Evolutionary conservation across 2,797 vertebrate species (phyloP), one percentile per base, ranked within the genome.

Genomic region (Helicolenus hilgendorfi): DNA sequence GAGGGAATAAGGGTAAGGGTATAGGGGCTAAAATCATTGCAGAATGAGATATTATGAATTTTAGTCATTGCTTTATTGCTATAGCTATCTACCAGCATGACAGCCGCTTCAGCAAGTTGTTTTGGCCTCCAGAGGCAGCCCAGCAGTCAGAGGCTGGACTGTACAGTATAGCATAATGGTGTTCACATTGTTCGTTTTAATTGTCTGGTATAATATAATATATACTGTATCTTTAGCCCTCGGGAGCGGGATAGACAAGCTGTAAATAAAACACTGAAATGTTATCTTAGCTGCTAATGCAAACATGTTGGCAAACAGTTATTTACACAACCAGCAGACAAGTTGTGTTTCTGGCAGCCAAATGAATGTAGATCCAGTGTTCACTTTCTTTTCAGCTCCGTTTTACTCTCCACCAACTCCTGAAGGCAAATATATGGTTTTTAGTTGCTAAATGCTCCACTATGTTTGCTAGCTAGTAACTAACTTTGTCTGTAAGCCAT

Each of bases 1-100:
- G 58, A 63, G n/a, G 27, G 62, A 78, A 24, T 55, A n/a, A 36
- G 24, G 10, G 18, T 1, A 58, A 72, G 41, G 5, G 45, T 27
- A 41, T 15, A 38, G 49, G 62, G 72, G 76, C 35, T 77, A 53
- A 79, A 85, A 69, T 69, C 63, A 59, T 78, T 89, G 81, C 74
- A 94, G 74, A 29, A 59, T 73, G 62, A 87, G 29, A 73, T 41
- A 67, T 67, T 77, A 35, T 27, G 33, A 33, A 81, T 67, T n/a
- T 22, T 60, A 45, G 18, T 59, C 83, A 35, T 56, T 62, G 20
- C 20, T 35, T 20, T 62, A 35, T n/a, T 76, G 45, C 45, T 49
- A 49, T 49, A 22, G 53, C 53, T 55, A 55, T 10, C n/a, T 55
- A 22, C 20, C n/a, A 55, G 53, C n/a, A 22, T n/a, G 53, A 11